Evolutionary conservation across 2,113 vertebrate genomes (phyloP).

Genomic region (Lanius collurio): DNA sequence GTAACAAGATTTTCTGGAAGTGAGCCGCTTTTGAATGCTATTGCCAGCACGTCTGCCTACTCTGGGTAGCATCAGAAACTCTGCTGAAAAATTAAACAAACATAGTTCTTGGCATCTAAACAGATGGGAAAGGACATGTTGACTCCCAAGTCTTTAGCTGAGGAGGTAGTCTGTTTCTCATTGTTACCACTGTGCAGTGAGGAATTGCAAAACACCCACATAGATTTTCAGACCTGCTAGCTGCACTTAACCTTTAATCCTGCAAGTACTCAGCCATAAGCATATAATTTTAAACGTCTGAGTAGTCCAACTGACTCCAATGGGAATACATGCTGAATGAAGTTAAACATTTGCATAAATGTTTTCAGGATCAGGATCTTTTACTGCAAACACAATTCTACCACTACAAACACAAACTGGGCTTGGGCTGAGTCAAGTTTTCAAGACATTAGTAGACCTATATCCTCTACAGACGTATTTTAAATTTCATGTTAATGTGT

Average conservation of each 20-base stretch:
- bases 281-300: constrained; percentile 48
- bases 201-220: constrained; percentile 60
- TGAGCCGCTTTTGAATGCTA: constrained; percentile 18
- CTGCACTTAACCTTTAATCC: constrained; percentile 67
- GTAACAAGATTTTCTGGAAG: constrained; percentile 54
- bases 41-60: constrained; percentile 59
- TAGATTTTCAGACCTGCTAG: constrained; percentile 60
- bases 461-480: background rate
- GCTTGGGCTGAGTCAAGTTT: background rate
- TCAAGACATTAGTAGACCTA: background rate
- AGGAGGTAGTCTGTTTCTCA: constrained; percentile 54
- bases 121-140: constrained; percentile 64
- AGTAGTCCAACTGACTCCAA: constrained; percentile 22
- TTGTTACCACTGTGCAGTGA: constrained; percentile 51
- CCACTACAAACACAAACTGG: background rate
- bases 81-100: constrained; percentile 67
- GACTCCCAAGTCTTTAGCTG: constrained; percentile 57
- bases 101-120: constrained; percentile 63
- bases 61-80: constrained; percentile 66
- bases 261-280: constrained; percentile 54
- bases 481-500: background rate
- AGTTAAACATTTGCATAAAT: constrained; percentile 47
- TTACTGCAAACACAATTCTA: background rate
- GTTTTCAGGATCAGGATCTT: constrained; percentile 14
- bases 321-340: background rate